A percentile compares a stretch with the other conserved stretches of the same genome.
phyloP scores from a whole-genome alignment of 2,888 invertebrate species.

The Drosophila nr. medialis region DNA sequence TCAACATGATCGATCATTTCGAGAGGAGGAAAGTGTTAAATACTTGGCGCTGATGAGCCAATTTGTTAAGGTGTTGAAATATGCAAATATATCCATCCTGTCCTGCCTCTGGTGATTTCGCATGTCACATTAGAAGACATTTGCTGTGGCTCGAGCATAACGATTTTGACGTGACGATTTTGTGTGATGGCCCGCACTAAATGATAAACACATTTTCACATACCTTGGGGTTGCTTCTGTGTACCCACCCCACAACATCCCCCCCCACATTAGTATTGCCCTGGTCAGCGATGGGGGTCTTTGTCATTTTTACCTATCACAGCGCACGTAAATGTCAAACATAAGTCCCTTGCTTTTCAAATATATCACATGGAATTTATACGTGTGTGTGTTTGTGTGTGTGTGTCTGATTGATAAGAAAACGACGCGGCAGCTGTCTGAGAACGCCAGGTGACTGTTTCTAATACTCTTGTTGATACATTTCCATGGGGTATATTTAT shows the following conservation, averaged over 20 bases:
- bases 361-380: constrained; percentile 54
- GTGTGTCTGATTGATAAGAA: constrained; percentile 70
- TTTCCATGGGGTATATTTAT: constrained; percentile 25
- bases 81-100: constrained; percentile 54
- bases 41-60: constrained; percentile 52
- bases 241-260: not conserved
- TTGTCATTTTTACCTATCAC: constrained; percentile 53
- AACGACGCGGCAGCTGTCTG: constrained; percentile 56
- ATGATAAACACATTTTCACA: constrained; percentile 20
- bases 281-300: constrained; percentile 33
- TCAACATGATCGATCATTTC: constrained; percentile 71
- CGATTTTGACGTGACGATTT: constrained; percentile 18
- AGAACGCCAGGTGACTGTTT: constrained; percentile 19
- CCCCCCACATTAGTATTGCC: constrained; percentile 1
- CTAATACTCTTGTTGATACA: constrained; percentile 27
- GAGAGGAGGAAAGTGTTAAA: constrained; percentile 43
- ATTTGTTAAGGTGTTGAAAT: constrained; percentile 74
- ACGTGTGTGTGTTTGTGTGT: constrained; percentile 15
- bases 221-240: not conserved
- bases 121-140: constrained; percentile 35
- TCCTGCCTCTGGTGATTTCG: constrained; percentile 41
- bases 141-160: constrained; percentile 22
- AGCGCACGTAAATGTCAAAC: constrained; percentile 67
- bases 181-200: constrained; percentile 4
- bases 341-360: constrained; percentile 57